Evolutionary conservation across 1,140 invertebrate genomes (phyloP).

Genomic region (Carposina sasakii): DNA sequence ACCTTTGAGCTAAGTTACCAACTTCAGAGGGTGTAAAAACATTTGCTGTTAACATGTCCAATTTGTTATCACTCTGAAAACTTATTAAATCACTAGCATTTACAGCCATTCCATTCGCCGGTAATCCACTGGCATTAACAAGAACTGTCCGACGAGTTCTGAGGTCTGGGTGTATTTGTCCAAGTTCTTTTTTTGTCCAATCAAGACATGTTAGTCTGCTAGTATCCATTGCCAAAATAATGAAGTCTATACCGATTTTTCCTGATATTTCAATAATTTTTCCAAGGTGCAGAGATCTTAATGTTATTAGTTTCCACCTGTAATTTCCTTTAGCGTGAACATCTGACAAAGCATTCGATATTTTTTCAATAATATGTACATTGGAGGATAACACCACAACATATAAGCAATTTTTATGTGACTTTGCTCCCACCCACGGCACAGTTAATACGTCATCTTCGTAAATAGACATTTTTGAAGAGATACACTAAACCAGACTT

Average conservation of each 20-base stretch:
- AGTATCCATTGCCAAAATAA: constrained; percentile 55
- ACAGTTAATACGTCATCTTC: constrained; percentile 40
- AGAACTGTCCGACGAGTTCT: constrained; percentile 45
- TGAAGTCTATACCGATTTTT: constrained; percentile 51
- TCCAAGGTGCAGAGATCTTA: constrained; percentile 46
- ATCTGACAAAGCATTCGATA: constrained; percentile 46
- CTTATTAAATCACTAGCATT: constrained; percentile 47
- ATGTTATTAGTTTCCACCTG: constrained; percentile 48
- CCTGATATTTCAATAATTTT: constrained; percentile 48
- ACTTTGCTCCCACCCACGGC: constrained; percentile 51
- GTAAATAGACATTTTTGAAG: constrained; percentile 33
- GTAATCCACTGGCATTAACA: constrained; percentile 51
- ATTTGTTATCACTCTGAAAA: constrained; percentile 43
- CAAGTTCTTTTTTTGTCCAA: constrained; percentile 46
- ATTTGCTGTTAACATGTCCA: constrained; percentile 59
- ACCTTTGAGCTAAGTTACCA: constrained; percentile 36
- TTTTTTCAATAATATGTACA: constrained; percentile 46
- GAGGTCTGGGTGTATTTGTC: constrained; percentile 54
- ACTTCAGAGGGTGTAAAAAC: constrained; percentile 42
- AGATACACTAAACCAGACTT: too few relatives aligned
- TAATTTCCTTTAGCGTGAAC: constrained; percentile 44
- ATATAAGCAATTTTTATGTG: constrained; percentile 44
- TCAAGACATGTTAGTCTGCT: constrained; percentile 53
- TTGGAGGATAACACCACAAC: constrained; percentile 47
- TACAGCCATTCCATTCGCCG: constrained; percentile 49